Evolutionary conservation across 2,888 invertebrate species (phyloP).

Genomic region (Podotricha telesiphe): DNA sequence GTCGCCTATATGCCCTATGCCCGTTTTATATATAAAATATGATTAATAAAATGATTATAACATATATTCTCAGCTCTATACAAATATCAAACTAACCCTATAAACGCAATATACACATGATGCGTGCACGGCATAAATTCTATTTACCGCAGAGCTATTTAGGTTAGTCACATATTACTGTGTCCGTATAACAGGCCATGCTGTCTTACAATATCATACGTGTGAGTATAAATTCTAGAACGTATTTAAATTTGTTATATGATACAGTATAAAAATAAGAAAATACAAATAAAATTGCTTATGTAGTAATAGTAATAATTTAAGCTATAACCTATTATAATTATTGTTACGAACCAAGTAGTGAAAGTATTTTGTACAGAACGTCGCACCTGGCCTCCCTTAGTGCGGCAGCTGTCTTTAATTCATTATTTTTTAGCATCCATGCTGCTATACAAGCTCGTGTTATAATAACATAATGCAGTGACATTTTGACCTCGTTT

Average conservation of each 20-base stretch:
- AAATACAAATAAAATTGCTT: not conserved
- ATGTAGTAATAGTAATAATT: not conserved
- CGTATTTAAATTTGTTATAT: not conserved
- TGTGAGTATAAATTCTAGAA: not conserved
- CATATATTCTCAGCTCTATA: not conserved
- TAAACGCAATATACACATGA: not conserved
- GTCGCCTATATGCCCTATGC: constrained; percentile 29
- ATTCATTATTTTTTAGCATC: constrained; percentile 32
- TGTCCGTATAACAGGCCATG: constrained; percentile 5
- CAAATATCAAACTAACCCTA: not conserved
- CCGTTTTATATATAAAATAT: constrained; percentile 23
- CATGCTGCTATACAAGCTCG: constrained; percentile 25
- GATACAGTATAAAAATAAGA: not conserved
- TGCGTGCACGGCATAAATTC: constrained; percentile 13
- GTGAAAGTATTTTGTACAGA: constrained; percentile 31
- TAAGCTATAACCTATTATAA: constrained; percentile 8
- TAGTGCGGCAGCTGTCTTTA: constrained; percentile 36
- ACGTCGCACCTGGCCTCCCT: constrained; percentile 38
- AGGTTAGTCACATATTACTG: constrained; percentile 21
- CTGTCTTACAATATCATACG: not conserved
- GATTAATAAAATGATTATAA: not conserved
- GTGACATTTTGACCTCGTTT: constrained; percentile 37
- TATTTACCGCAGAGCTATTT: constrained; percentile 21
- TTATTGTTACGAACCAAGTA: constrained; percentile 11
- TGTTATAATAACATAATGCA: constrained; percentile 35